These are phyloP conservation scores for Eupleurogrammus muticus DNA, from an alignment of 2,797 vertebrate species.

Conservation along the genomic window DNA sequence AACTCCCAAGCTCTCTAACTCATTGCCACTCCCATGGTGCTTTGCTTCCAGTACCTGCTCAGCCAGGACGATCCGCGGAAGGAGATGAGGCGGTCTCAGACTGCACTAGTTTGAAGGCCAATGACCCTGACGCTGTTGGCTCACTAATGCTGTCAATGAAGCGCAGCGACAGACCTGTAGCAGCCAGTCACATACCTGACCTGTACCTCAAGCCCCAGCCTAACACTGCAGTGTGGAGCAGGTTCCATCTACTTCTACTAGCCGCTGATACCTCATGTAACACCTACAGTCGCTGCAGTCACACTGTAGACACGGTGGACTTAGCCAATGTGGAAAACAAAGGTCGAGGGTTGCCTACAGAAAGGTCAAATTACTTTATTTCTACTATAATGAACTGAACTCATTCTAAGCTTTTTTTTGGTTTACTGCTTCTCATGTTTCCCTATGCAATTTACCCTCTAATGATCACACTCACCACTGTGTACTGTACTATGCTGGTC, in stretches of 20 bases:
- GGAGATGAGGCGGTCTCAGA: conserved; percentile 80
- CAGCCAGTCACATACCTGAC: conserved; percentile 33
- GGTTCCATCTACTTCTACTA: conserved; percentile 9
- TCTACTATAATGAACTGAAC: conserved; percentile 19
- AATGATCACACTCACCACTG: conserved; percentile 26
- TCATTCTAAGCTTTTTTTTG: not conserved
- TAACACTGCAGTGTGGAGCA: conserved; percentile 38
- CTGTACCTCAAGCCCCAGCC: conserved; percentile 12
- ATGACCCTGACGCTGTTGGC: conserved; percentile 7
- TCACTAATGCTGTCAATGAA: conserved; percentile 48
- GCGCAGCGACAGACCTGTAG: conserved; percentile 36
- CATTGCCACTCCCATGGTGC: conserved; percentile 56
- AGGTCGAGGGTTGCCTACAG: conserved; percentile 3
- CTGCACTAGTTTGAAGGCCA: conserved; percentile 70
- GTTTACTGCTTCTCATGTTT: conserved; percentile 20
- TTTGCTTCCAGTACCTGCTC: conserved; percentile 90
- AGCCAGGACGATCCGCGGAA: conserved; percentile 88
- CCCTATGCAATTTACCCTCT: conserved; percentile 39
- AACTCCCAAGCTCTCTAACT: conserved; percentile 54
- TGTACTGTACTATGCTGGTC: conserved; percentile 16
- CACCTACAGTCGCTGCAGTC: not conserved
- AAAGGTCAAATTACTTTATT: not conserved
- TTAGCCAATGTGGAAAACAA: conserved; percentile 7
- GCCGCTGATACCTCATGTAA: conserved; percentile 49
- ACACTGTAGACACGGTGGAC: conserved; percentile 14